A percentile compares a stretch with the other conserved stretches of the same genome.
Evolutionary conservation across 2,113 vertebrate genomes (phyloP).

Genomic region (Elachura formosa): DNA sequence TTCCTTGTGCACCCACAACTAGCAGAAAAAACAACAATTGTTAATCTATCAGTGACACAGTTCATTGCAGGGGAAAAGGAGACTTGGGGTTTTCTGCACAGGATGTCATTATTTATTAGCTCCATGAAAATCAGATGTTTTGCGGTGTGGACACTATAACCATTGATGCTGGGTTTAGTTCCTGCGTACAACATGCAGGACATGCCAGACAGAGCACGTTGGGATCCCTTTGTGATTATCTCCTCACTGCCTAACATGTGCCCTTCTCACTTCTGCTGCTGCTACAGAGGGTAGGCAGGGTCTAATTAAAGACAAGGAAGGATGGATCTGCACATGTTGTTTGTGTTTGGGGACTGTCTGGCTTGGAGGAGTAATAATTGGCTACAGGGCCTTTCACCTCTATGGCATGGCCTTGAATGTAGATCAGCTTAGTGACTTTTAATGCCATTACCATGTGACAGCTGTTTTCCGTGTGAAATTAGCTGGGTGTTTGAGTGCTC

Average conservation of each 20-base stretch:
- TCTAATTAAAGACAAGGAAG: slow-evolving; percentile 34
- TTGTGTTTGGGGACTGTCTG: slow-evolving; percentile 46
- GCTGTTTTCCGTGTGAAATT: slow-evolving; percentile 28
- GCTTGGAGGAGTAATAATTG: slow-evolving; percentile 33
- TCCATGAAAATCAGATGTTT: accelerated
- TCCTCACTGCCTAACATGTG: neutral
- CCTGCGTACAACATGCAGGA: neutral
- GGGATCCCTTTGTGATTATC: neutral
- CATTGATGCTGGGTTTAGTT: neutral
- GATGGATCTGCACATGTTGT: slow-evolving; percentile 28
- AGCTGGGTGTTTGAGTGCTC: neutral
- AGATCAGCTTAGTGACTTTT: slow-evolving; percentile 51
- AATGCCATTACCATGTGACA: slow-evolving; percentile 33
- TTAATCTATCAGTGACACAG: neutral
- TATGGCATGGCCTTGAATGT: slow-evolving; percentile 23
- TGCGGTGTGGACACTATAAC: neutral
- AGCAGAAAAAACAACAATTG: accelerated
- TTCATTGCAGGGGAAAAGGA: neutral
- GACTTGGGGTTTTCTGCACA: neutral
- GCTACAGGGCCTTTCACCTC: slow-evolving; percentile 55
- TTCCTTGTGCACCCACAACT: neutral
- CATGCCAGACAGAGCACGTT: neutral
- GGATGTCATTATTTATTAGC: neutral
- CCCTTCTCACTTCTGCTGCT: neutral
- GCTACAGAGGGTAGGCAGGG: slow-evolving; percentile 25